These are phyloP conservation scores for Helostoma temminkii DNA, from an alignment of 2,797 vertebrate genomes.

Conservation along the genomic window DNA sequence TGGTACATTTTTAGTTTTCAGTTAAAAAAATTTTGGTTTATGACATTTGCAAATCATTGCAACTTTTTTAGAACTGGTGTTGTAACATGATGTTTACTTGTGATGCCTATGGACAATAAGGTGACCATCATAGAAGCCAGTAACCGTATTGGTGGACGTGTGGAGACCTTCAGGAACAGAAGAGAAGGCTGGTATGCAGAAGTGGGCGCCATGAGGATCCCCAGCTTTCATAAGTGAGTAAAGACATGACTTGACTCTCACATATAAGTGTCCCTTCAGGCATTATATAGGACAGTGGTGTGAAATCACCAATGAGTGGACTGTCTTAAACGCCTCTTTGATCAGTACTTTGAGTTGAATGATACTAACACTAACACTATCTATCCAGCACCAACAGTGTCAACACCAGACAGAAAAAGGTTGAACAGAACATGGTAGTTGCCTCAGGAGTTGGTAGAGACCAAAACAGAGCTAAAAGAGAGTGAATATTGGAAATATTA, in stretches of 20 bases:
- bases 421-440: too few relatives aligned
- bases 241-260: neutral
- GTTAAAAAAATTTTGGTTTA: too few relatives aligned
- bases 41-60: too few relatives aligned
- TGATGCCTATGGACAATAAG: slow-evolving; percentile 53
- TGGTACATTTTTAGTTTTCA: too few relatives aligned
- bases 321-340: neutral
- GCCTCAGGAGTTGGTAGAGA: too few relatives aligned
- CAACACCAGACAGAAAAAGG: too few relatives aligned
- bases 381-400: too few relatives aligned
- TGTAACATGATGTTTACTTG: slow-evolving; percentile 9
- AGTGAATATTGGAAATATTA: too few relatives aligned
- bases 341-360: neutral
- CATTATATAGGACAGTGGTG: neutral
- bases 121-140: slow-evolving; percentile 89
- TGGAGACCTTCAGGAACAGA: slow-evolving; percentile 85
- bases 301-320: neutral
- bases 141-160: slow-evolving; percentile 85
- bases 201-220: slow-evolving; percentile 90
- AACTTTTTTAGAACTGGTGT: too few relatives aligned
- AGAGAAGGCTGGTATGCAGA: slow-evolving; percentile 88
- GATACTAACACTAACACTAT: too few relatives aligned
- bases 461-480: too few relatives aligned
- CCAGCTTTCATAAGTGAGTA: slow-evolving; percentile 86
- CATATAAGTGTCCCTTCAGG: too few relatives aligned